These are phyloP conservation scores for Saxidomus purpurata DNA, from an alignment of 1,140 invertebrate species.

Conservation along the genomic window DNA sequence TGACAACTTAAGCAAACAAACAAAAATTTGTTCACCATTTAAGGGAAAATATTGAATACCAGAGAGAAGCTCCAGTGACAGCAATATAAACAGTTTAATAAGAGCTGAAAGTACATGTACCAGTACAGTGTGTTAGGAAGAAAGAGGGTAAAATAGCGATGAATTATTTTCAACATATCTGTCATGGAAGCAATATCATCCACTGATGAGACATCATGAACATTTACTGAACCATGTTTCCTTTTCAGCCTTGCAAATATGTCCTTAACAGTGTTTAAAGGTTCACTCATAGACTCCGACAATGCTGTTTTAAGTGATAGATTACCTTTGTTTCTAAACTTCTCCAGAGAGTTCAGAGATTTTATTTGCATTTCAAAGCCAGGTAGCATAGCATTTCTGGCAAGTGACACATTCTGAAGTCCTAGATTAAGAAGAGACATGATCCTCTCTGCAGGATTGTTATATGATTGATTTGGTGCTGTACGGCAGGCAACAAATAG, in stretches of 20 bases:
- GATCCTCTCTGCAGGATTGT: slow-evolving; percentile 63
- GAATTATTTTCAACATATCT: too few species aligned
- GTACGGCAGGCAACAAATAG: slow-evolving; percentile 59
- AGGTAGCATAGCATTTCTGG: background rate
- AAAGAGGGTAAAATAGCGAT: too few species aligned
- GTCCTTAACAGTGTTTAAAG: background rate
- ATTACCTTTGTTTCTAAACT: slow-evolving; percentile 8
- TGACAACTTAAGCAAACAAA: too few species aligned
- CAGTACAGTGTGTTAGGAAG: too few species aligned
- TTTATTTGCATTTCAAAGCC: slow-evolving; percentile 42
- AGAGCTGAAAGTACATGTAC: too few species aligned
- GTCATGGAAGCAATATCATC: background rate
- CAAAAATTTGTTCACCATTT: too few species aligned
- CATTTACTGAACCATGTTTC: background rate
- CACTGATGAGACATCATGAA: background rate
- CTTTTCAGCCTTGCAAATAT: slow-evolving; percentile 3
- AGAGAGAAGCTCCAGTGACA: too few species aligned
- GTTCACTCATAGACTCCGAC: background rate
- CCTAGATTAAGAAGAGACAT: slow-evolving; percentile 61
- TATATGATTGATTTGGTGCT: slow-evolving; percentile 53
- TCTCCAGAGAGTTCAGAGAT: background rate
- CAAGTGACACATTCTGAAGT: slow-evolving; percentile 60
- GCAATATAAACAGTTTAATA: too few species aligned
- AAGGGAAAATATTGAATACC: too few species aligned
- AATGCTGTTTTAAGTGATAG: background rate